Evolutionary conservation across 2,113 vertebrate species (phyloP).

Genomic region (Ailurus styani): DNA sequence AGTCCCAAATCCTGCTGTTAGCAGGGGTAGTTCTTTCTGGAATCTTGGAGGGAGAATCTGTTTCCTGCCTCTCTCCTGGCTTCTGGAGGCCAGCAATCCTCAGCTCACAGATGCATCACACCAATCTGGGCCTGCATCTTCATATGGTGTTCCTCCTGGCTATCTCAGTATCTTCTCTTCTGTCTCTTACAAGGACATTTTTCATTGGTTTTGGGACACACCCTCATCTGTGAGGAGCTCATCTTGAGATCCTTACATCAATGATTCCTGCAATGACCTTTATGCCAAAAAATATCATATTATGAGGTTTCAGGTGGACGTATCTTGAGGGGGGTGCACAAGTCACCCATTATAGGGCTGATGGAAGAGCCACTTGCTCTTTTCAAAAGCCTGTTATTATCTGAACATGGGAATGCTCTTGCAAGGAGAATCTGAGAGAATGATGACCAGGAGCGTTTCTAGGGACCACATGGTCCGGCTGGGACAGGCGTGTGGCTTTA

Average conservation of each 20-base stretch:
- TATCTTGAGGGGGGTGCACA: background rate
- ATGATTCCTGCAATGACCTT: background rate
- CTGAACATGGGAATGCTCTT: background rate
- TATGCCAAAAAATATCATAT: background rate
- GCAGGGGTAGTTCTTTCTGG: background rate
- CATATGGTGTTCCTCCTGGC: background rate
- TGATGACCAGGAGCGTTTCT: background rate
- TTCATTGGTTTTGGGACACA: background rate
- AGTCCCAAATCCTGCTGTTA: background rate
- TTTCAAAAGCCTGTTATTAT: background rate
- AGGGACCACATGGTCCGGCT: background rate
- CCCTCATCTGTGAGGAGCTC: background rate
- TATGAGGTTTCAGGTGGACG: background rate
- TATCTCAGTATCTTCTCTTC: background rate
- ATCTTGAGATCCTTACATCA: background rate
- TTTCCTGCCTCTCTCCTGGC: background rate
- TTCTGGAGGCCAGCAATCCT: background rate
- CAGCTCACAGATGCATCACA: background rate
- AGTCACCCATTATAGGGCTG: background rate
- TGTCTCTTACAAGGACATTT: background rate
- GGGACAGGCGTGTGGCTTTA: background rate
- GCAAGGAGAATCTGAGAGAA: background rate
- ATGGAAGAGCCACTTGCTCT: background rate
- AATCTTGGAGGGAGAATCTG: background rate
- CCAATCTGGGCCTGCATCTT: background rate